A percentile compares a stretch with the other conserved stretches of the same genome.
Conservation (phyloP, 2,797 vertebrate genomes). For the Lepus townsendii region DNA sequence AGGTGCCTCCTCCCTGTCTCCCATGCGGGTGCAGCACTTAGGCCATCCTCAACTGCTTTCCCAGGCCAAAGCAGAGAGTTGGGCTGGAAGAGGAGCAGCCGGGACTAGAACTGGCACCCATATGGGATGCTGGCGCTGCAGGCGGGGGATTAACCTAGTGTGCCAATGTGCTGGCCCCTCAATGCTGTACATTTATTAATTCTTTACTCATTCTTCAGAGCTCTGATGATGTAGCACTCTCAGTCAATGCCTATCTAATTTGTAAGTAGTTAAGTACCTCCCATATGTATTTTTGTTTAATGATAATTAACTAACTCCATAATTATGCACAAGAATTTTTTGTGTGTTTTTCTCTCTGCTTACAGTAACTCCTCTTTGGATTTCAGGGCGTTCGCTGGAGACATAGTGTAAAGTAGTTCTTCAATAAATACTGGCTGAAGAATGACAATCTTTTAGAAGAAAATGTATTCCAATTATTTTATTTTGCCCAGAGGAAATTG, state of each 20-base stretch:
- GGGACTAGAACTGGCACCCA: too few species aligned
- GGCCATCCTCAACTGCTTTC: too few species aligned
- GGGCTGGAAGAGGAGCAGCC: too few species aligned
- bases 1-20: too few species aligned
- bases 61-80: too few species aligned
- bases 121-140: too few species aligned
- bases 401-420: not conserved
- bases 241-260: not conserved
- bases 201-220: not conserved
- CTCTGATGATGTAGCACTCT: not conserved
- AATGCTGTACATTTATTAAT: not conserved
- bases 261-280: not conserved
- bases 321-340: not conserved
- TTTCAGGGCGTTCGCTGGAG: not conserved
- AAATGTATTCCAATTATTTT: not conserved
- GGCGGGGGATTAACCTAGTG: too few species aligned
- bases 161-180: too few species aligned
- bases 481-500: not conserved
- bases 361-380: not conserved
- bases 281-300: not conserved
- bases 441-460: not conserved
- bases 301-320: not conserved
- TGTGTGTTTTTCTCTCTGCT: not conserved
- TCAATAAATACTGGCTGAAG: not conserved
- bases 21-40: too few species aligned